Evolutionary conservation across 2,113 vertebrate species (phyloP), one percentile per base, ranked within the genome.

Genomic region (Pipa parva): DNA sequence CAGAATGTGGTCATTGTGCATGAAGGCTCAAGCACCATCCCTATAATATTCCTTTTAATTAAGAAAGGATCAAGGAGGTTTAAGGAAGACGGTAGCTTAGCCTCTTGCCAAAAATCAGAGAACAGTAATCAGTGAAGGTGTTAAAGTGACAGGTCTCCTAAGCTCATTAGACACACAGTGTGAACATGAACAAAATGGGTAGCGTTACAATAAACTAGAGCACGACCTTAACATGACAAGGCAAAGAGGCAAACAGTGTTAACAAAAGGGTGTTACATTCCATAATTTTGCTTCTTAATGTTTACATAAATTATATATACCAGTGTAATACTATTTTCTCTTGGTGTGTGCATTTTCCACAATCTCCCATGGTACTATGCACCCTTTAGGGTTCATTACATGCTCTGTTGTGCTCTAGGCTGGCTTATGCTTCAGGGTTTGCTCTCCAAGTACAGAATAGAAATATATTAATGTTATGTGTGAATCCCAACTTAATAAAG

Each of bases 31-130:
- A 25, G 13, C 18, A 37, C 33, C 24, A 77, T 71, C 78, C 80
- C 83, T 77, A 73, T 85, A 84, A 81, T 58, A 78, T 80, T 81
- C 74, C 63, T 76, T 83, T 85, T 81, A 86, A 88, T 88, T 84
- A 87, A 82, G 80, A 79, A 83, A 81, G 83, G 83, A 82, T 74
- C 87, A 88, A 75, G 78, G 80, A n/a, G 75, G 58, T 78, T 85
- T 82, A 82, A 84, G 79, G 73, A 63, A 72, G 54, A 77, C 63
- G 54, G 70, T 78, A n/a, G 49, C 73, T 66, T 78, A 81, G 85
- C 81, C 78, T 78, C 78, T 76, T 79, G 31, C 79, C 76, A 79
- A 79, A 72, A 77, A 78, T 80, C 77, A 79, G 68, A 72, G 63
- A 39, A 18, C 59, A 10, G 51, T 76, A 83, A 87, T 78, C 80